These are phyloP conservation scores for Eciton burchellii DNA, from an alignment of 1,140 invertebrate genomes.

Conservation along the genomic window DNA sequence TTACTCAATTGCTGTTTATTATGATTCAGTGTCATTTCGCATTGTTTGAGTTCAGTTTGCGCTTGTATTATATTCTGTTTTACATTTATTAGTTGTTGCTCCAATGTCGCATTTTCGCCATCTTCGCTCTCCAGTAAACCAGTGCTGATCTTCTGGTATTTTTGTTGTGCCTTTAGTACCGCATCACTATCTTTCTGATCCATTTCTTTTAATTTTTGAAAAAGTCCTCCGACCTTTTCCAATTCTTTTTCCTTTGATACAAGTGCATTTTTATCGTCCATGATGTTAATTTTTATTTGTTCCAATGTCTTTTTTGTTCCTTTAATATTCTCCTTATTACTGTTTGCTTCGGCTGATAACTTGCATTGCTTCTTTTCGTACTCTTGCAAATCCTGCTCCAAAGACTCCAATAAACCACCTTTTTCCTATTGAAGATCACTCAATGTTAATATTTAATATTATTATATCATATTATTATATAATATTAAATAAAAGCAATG, in stretches of 20 bases:
- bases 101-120: slow-evolving; percentile 93
- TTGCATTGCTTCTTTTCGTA: slow-evolving; percentile 90
- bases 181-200: slow-evolving; percentile 89
- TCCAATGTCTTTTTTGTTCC: slow-evolving; percentile 90
- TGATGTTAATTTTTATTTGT: slow-evolving; percentile 89
- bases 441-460: slow-evolving; percentile 21
- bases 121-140: slow-evolving; percentile 93
- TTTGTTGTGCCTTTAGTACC: slow-evolving; percentile 91
- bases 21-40: slow-evolving; percentile 91
- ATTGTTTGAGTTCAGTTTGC: slow-evolving; percentile 92
- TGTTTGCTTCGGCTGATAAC: slow-evolving; percentile 88
- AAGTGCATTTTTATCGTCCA: slow-evolving; percentile 90
- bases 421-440: slow-evolving; percentile 61
- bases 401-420: slow-evolving; percentile 85
- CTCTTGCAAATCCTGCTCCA: slow-evolving; percentile 89
- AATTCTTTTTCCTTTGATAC: slow-evolving; percentile 89
- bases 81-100: slow-evolving; percentile 94
- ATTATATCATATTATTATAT: background rate
- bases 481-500: too few species aligned
- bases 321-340: slow-evolving; percentile 89
- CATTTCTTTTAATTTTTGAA: slow-evolving; percentile 90
- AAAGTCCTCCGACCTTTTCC: slow-evolving; percentile 88
- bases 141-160: slow-evolving; percentile 93
- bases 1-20: slow-evolving; percentile 89
- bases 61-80: slow-evolving; percentile 91